Base-by-base conservation (phyloP, 2,113 vertebrate genomes). In the Psilopogon haemacephalus region DNA sequence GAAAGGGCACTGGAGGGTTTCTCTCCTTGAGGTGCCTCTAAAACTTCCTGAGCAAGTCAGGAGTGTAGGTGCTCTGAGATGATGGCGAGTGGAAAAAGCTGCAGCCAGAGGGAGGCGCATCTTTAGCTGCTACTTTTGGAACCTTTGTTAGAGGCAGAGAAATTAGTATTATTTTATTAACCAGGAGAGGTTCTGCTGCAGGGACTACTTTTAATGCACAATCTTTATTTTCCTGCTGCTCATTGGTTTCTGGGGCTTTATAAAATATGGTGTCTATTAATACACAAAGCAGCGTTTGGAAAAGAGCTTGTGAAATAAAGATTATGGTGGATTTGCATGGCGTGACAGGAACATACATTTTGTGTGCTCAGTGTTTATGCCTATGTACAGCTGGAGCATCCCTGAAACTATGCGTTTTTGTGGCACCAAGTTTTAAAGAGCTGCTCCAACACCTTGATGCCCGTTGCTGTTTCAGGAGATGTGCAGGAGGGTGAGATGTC, bases 61-160 rank as follows among this genome's bases (percentile, higher is more conserved):
- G 68, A 64, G 32, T 17, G 2, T 13, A 2, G 0, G 0, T 35
- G 28, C 21, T 46, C 42, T 17, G 33, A 42, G 58, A 8, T 42
- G n/a, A 38, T 69, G 38, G 55, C 56, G 59, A 2, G 18, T 24
- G 55, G 50, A 73, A 20, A 20, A 48, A 48, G 19, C 46, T 48
- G 46, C 46, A 48, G 46, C 10, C 46, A 21, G 19, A 20, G 20
- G 46, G 21, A 54, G 46, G 21, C 11, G 8, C 11, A 15, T 35
- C 33, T 72, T 44, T 44, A 59, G 19, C 50, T 75, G 18, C 18
- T 69, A 0, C 40, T 79, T 35, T 30, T 58, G 44, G 33, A 28
- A 50, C 68, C 48, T 50, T 15, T 37, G 26, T 42, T 60, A 46
- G 33, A 69, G n/a, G n/a, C 60, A 48, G 38, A 17, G 30, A 32